phyloP scores from a whole-genome alignment of 2,797 vertebrate genomes.

The Loriculus beryllinus region DNA sequence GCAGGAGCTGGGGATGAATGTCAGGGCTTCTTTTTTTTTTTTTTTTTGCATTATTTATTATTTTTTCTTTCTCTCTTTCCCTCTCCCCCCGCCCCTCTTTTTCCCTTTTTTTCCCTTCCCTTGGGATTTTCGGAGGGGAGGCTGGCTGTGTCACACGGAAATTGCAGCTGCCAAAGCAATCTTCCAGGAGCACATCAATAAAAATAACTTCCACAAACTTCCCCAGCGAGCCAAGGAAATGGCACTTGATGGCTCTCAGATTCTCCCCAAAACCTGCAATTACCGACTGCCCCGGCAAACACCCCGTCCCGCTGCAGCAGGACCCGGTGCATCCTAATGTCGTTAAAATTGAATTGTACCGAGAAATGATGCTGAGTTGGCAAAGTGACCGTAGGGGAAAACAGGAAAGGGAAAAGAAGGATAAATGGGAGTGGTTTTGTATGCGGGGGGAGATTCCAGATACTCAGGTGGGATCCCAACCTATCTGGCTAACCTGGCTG shows the following conservation, averaged over 20 bases:
- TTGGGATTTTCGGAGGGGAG: background rate
- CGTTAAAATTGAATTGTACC: background rate
- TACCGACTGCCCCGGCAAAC: background rate
- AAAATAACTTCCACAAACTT: slow-evolving; percentile 25
- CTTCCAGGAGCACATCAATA: background rate
- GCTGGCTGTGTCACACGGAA: background rate
- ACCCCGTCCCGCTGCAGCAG: background rate
- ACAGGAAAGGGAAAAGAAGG: background rate
- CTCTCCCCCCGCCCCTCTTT: too few relatives aligned
- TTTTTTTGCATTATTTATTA: background rate
- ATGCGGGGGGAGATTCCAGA: background rate
- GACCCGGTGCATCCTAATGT: background rate
- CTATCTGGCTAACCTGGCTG: background rate
- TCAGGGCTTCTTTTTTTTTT: background rate
- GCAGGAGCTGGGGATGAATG: slow-evolving; percentile 3
- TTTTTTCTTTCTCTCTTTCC: background rate
- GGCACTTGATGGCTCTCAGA: background rate
- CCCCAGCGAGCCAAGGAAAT: background rate
- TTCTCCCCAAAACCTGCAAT: background rate
- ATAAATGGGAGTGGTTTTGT: fast-evolving
- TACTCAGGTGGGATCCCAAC: background rate
- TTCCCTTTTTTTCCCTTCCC: too few relatives aligned
- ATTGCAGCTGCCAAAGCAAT: slow-evolving; percentile 31
- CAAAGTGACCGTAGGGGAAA: background rate
- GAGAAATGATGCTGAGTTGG: background rate